Evolutionary conservation across 1,140 invertebrate species (phyloP).

Genomic region (Zaprionus taronus): DNA sequence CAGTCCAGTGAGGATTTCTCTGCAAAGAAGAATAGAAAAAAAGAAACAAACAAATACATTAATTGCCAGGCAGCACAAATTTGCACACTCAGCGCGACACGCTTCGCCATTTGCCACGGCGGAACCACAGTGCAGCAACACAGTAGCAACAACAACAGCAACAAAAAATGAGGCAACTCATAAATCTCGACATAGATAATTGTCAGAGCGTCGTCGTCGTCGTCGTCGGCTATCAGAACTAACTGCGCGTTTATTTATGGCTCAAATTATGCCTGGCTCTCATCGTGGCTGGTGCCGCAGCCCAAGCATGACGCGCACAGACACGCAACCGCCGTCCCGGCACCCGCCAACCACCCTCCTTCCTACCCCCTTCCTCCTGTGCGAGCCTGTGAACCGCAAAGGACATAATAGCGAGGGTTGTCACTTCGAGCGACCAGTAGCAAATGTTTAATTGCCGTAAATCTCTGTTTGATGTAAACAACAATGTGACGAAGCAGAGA

Average conservation of each 20-base stretch:
- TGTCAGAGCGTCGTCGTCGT: slow-evolving; percentile 47
- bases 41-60: slow-evolving; percentile 29
- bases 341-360: slow-evolving; percentile 11
- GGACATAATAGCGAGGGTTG: slow-evolving; percentile 79
- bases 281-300: slow-evolving; percentile 24
- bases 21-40: slow-evolving; percentile 46
- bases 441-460: slow-evolving; percentile 84
- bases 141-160: slow-evolving; percentile 21
- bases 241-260: slow-evolving; percentile 74
- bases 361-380: slow-evolving; percentile 8
- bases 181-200: slow-evolving; percentile 81
- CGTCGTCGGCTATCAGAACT: slow-evolving; percentile 22
- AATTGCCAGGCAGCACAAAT: slow-evolving; percentile 75
- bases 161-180: slow-evolving; percentile 47
- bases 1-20: slow-evolving; percentile 81
- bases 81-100: slow-evolving; percentile 76
- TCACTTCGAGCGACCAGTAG: slow-evolving; percentile 48
- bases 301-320: slow-evolving; percentile 35
- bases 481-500: slow-evolving; percentile 53
- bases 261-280: slow-evolving; percentile 64
- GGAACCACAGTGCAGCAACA: slow-evolving; percentile 24
- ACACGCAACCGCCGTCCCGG: slow-evolving; percentile 71
- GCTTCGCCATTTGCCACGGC: slow-evolving; percentile 54
- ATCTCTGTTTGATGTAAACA: slow-evolving; percentile 84
- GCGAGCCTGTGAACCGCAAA: slow-evolving; percentile 77